phyloP scores from a whole-genome alignment of 1,140 invertebrate species.

The Hylyphantes graminicola region DNA sequence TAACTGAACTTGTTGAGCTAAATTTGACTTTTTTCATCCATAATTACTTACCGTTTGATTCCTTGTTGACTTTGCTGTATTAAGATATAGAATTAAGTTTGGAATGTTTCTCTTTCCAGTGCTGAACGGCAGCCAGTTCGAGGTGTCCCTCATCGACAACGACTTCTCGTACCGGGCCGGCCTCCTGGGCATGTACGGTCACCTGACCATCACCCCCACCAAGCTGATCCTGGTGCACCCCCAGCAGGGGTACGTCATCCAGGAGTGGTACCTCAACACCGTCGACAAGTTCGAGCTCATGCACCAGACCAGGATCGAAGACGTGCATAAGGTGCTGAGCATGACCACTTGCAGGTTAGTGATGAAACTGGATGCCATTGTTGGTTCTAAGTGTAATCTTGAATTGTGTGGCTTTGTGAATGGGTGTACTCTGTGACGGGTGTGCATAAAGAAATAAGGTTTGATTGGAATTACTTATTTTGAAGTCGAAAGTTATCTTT shows the following conservation, averaged over 20 bases:
- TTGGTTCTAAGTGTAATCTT: too few relatives aligned
- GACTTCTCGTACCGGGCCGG: conserved; percentile 45
- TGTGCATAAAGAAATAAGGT: too few relatives aligned
- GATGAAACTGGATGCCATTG: neutral
- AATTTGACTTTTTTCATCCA: too few relatives aligned
- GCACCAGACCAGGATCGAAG: conserved; percentile 45
- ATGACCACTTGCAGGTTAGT: conserved; percentile 56
- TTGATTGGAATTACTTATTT: too few relatives aligned
- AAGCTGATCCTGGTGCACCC: conserved; percentile 57
- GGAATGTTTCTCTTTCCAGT: conserved; percentile 20
- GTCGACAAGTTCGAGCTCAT: conserved; percentile 53
- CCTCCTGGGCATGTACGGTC: conserved; percentile 60
- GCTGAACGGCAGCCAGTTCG: conserved; percentile 41
- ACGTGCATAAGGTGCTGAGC: conserved; percentile 51
- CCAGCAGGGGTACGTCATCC: conserved; percentile 58
- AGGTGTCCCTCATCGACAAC: conserved; percentile 61
- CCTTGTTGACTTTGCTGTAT: too few relatives aligned
- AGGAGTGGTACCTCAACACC: conserved; percentile 62
- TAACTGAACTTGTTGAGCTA: too few relatives aligned
- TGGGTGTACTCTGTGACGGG: too few relatives aligned
- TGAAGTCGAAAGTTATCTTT: too few relatives aligned
- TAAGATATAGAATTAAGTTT: too few relatives aligned
- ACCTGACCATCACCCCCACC: conserved; percentile 43
- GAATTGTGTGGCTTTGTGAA: too few relatives aligned
- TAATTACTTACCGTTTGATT: too few relatives aligned